Evolutionary conservation across 2,888 invertebrate species (phyloP), one percentile per base, ranked within the genome.

Genomic region (Ctena decussata): DNA sequence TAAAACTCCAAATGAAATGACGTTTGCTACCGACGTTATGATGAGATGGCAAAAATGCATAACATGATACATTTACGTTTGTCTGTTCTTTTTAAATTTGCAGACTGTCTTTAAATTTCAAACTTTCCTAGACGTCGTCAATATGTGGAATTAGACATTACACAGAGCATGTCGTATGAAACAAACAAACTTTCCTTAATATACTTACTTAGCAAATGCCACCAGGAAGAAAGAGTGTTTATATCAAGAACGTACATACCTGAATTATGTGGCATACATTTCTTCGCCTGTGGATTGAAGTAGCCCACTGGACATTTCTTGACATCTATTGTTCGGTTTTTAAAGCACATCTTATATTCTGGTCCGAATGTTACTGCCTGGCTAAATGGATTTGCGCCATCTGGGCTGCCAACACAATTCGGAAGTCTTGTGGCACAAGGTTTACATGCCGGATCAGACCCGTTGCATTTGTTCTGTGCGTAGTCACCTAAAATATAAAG

Each of bases 391-490:
- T 82, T 79, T n/a, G 65, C 27, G 18, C 91, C 91, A 30, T 91
- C 91, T n/a, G 71, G 46, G 11, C 75, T 78, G 0, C 84, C 87
- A 0, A 87, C 84, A 82, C 91, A 91, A 46, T 81, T 85, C 18
- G 86, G 84, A 18, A 85, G 71, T 0, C 90, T 71, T 30, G 82
- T 71, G 35, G 60, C 49, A 57, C 91, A 91, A 0, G 90, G 89
- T 24, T 69, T 53, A 65, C 91, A 91, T 3, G 65, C 80, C 0
- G 87, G 89, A 60, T 90, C 89, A 21, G 84, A 65, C 1, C 81
- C 81, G 53, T 87, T 89, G 46, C 91, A 91, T 35, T 79, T 24
- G 73, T 91, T 91, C 70, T 91, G 87, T n/a, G 60, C 70, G 37
- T 91, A 91, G 35, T 89, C 90, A 82, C 90, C 90, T 91, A 46